Percentiles rank a stretch among this genome's conserved stretches.
Evolutionary conservation across 2,888 invertebrate species (phyloP).

Genomic region (Melanophora roralis): DNA sequence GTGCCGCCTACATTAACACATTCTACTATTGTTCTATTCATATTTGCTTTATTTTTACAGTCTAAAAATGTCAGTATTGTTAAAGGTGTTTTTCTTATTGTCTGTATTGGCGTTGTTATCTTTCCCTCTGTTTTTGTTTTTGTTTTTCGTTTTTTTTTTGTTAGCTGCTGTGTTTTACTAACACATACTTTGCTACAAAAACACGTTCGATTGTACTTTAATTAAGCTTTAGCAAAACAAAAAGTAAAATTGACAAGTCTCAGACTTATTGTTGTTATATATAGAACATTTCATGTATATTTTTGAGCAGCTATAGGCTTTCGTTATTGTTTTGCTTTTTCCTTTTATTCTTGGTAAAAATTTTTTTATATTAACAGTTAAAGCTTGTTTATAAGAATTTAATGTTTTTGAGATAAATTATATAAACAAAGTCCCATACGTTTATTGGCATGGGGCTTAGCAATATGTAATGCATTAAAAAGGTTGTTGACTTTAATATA

Average conservation of each 20-base stretch:
- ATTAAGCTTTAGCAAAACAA: not conserved
- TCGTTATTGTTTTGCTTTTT: constrained; percentile 14
- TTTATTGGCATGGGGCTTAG: no score
- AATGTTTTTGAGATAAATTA: constrained; percentile 31
- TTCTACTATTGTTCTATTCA: not conserved
- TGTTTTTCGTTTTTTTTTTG: not conserved
- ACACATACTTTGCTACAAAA: not conserved
- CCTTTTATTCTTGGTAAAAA: not conserved
- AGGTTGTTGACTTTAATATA: constrained; percentile 53
- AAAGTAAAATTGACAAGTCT: constrained; percentile 47
- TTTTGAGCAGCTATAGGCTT: constrained; percentile 19
- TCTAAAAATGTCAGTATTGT: constrained; percentile 34
- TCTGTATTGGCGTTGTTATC: not conserved
- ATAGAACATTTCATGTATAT: no score
- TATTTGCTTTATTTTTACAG: constrained; percentile 1
- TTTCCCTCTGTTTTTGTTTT: not conserved
- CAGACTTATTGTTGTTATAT: constrained; percentile 37
- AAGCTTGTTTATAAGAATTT: constrained; percentile 9
- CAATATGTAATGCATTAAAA: not conserved
- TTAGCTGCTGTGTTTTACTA: not conserved
- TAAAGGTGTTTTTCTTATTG: constrained; percentile 14
- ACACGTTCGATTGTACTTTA: constrained; percentile 20
- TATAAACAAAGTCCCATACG: not conserved
- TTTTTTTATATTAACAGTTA: not conserved
- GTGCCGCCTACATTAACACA: not conserved